Evolutionary conservation across 2,797 vertebrate genomes (phyloP).

Genomic region (Botia almorhae): DNA sequence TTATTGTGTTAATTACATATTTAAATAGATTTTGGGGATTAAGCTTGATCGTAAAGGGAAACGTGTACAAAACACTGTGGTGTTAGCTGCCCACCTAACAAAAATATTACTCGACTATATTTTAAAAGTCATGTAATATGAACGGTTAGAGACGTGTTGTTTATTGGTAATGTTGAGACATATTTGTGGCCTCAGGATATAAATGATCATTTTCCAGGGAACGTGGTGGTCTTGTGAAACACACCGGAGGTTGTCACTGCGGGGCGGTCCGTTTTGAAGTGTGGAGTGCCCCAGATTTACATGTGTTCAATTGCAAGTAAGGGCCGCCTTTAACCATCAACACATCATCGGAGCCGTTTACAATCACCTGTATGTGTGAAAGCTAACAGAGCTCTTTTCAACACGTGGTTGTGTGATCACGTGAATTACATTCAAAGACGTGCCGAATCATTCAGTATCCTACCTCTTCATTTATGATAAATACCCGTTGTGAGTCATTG

Average conservation of each 20-base stretch:
- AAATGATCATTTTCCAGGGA: constrained; percentile 71
- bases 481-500: no score
- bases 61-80: not conserved
- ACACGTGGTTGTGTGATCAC: no score
- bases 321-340: constrained; percentile 55
- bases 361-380: no score
- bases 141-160: not conserved
- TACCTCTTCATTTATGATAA: no score
- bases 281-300: constrained; percentile 63
- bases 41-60: not conserved
- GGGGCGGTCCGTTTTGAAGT: constrained; percentile 84
- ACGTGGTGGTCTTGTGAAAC: constrained; percentile 57
- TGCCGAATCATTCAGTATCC: no score
- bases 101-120: not conserved
- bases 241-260: constrained; percentile 91
- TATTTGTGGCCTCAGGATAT: not conserved
- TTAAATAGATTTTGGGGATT: no score
- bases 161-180: not conserved
- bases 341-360: not conserved
- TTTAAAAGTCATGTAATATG: not conserved
- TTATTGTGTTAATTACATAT: not conserved
- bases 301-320: constrained; percentile 95
- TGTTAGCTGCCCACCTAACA: not conserved
- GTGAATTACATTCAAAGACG: no score
- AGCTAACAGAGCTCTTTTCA: no score